Percentiles rank a stretch among this genome's conserved stretches.
Conservation (phyloP, 2,797 vertebrate genomes). For the Scarus forsteni region DNA sequence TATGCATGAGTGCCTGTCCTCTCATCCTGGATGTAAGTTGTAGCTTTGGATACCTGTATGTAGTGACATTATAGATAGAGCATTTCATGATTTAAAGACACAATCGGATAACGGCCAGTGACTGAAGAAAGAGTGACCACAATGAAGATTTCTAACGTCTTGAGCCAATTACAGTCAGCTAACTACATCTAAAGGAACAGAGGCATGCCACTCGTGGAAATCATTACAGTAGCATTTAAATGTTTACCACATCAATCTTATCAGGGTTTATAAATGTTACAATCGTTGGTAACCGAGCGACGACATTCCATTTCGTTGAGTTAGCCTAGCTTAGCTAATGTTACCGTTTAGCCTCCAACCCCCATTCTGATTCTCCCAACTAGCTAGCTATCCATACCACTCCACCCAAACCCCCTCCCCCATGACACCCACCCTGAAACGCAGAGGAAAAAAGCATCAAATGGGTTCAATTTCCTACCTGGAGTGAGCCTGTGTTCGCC, state of each 20-base stretch:
- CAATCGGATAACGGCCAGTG: too few species aligned
- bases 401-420: slow-evolving; percentile 84
- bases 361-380: slow-evolving; percentile 67
- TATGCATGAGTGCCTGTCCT: too few species aligned
- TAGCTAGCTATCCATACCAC: slow-evolving; percentile 75
- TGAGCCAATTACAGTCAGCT: too few species aligned
- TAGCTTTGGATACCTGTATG: too few species aligned
- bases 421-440: slow-evolving; percentile 78
- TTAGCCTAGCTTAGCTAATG: slow-evolving; percentile 63
- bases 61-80: too few species aligned
- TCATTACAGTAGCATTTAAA: neutral
- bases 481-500: slow-evolving; percentile 89
- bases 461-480: slow-evolving; percentile 74
- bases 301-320: slow-evolving; percentile 39
- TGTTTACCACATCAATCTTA: neutral
- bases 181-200: too few species aligned
- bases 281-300: slow-evolving; percentile 20
- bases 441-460: slow-evolving; percentile 46
- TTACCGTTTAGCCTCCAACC: slow-evolving; percentile 75
- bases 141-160: too few species aligned
- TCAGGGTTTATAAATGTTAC: neutral
- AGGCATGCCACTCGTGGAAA: neutral
- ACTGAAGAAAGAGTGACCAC: too few species aligned
- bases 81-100: too few species aligned
- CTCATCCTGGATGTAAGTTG: too few species aligned